A percentile compares a stretch with the other conserved stretches of the same genome.
Evolutionary conservation across 2,888 invertebrate species (phyloP).

Genomic region (Eilema caniola): DNA sequence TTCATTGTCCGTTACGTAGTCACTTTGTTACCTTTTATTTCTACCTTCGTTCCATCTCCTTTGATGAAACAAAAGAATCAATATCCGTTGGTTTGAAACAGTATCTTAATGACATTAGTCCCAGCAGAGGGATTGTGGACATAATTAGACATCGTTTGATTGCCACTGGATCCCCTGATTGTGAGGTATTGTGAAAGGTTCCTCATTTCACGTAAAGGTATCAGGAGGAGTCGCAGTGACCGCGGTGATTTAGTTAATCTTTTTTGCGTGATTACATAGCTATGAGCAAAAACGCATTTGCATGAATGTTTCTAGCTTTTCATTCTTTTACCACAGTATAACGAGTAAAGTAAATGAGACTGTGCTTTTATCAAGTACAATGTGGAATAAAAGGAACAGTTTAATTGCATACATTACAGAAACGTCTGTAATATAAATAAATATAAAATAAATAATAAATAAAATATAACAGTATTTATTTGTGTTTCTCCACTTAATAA

Average conservation of each 20-base stretch:
- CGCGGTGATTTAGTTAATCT: constrained; percentile 5
- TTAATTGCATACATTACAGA: no score
- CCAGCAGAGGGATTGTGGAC: constrained; percentile 22
- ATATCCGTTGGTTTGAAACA: constrained; percentile 15
- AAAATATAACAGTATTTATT: no score
- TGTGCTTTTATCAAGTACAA: no score
- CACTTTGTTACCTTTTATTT: not conserved
- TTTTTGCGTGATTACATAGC: not conserved
- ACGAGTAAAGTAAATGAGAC: no score
- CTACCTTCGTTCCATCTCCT: not conserved
- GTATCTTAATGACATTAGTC: constrained; percentile 23
- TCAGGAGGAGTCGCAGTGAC: constrained; percentile 22
- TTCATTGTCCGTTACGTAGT: no score
- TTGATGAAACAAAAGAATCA: not conserved
- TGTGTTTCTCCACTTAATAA: no score
- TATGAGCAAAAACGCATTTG: not conserved
- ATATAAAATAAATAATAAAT: no score
- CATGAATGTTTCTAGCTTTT: no score
- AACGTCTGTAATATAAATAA: no score
- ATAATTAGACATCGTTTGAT: constrained; percentile 49
- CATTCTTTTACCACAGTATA: no score
- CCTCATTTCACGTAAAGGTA: constrained; percentile 47
- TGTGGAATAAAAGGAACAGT: no score
- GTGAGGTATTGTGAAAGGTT: constrained; percentile 45
- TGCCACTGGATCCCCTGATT: constrained; percentile 39